phyloP scores from a whole-genome alignment of 2,113 vertebrate species.

The Pungitius pungitius region DNA sequence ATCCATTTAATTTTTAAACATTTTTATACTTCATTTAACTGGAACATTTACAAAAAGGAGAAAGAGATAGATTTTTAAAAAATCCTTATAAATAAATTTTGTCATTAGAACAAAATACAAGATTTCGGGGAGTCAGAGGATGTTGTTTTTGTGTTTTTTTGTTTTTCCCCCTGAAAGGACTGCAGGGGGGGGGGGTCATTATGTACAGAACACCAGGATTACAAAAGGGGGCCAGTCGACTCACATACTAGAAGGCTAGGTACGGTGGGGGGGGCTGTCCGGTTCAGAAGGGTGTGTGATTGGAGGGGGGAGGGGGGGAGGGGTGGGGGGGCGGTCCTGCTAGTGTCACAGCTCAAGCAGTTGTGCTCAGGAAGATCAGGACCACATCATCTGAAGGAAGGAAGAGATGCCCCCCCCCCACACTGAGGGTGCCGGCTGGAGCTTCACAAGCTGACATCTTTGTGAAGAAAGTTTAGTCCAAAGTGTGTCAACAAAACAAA shows the following conservation, averaged over 20 bases:
- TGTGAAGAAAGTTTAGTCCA: background rate
- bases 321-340: slow-evolving; percentile 49
- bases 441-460: slow-evolving; percentile 28
- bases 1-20: slow-evolving; percentile 77
- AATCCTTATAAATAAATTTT: slow-evolving; percentile 85
- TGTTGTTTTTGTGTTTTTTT: slow-evolving; percentile 36
- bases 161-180: slow-evolving; percentile 53
- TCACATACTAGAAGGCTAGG: slow-evolving; percentile 62
- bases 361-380: slow-evolving; percentile 76
- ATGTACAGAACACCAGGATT: slow-evolving; percentile 77
- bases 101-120: slow-evolving; percentile 84
- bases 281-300: background rate
- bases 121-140: slow-evolving; percentile 71
- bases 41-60: slow-evolving; percentile 85
- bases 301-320: background rate
- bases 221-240: slow-evolving; percentile 72
- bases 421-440: slow-evolving; percentile 60
- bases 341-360: slow-evolving; percentile 71
- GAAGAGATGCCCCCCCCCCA: slow-evolving; percentile 22
- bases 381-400: slow-evolving; percentile 56
- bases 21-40: slow-evolving; percentile 81
- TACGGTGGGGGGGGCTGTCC: slow-evolving; percentile 15
- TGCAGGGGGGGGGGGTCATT: slow-evolving; percentile 40
- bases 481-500: slow-evolving; percentile 20
- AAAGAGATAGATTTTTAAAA: slow-evolving; percentile 79